These are phyloP conservation scores for Pomacea maculata DNA, from an alignment of 1,140 invertebrate genomes.

Conservation along the genomic window DNA sequence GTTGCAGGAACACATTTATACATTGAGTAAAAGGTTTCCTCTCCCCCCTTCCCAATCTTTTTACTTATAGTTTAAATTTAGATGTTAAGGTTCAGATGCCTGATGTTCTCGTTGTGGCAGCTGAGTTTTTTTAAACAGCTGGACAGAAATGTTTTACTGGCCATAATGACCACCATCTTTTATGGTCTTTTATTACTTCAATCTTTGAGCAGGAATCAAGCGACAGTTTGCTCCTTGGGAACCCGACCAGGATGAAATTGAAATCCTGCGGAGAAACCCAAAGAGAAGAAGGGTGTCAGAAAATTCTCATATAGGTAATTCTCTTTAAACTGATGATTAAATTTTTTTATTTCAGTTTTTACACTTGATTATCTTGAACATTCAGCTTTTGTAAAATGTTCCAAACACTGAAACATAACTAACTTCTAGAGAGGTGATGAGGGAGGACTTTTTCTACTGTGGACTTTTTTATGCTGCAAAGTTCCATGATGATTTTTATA, in stretches of 20 bases:
- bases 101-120: no score
- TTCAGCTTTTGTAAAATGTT: background rate
- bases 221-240: slow-evolving; percentile 82
- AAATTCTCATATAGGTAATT: slow-evolving; percentile 81
- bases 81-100: no score
- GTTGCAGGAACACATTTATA: no score
- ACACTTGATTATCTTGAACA: background rate
- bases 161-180: background rate
- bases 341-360: background rate
- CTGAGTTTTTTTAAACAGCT: no score
- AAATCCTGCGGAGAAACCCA: slow-evolving; percentile 74
- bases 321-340: background rate
- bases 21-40: no score
- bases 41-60: no score
- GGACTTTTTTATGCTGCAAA: no score
- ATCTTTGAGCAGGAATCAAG: slow-evolving; percentile 71
- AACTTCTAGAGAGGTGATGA: no score
- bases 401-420: no score
- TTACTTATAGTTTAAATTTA: no score
- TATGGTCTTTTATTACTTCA: background rate
- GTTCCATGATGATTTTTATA: no score
- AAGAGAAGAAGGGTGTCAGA: slow-evolving; percentile 81
- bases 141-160: background rate
- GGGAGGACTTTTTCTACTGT: no score
- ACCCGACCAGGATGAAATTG: slow-evolving; percentile 78